Conservation (phyloP, 2,113 vertebrate genomes). For the Hystrix brachyura region DNA sequence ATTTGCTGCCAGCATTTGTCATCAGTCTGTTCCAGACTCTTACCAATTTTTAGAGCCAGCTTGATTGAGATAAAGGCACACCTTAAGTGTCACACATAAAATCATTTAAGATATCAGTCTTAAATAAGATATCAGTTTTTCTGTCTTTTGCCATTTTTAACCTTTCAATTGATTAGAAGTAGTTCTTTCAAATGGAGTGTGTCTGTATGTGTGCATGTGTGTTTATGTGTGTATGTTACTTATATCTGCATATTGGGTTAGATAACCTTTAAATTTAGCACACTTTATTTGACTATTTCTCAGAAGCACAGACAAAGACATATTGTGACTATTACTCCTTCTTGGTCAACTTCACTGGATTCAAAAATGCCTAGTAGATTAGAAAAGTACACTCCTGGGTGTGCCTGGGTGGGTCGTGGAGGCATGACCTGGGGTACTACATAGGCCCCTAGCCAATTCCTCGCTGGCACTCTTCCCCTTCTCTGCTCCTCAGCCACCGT, state of each 20-base stretch:
- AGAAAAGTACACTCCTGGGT: background rate
- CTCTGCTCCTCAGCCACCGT: background rate
- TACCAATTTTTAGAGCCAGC: conserved; percentile 12
- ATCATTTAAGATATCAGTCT: background rate
- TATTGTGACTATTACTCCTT: background rate
- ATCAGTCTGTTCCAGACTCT: background rate
- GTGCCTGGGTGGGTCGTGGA: background rate
- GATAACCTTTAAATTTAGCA: conserved; percentile 31
- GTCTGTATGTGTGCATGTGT: background rate
- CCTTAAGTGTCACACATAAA: background rate
- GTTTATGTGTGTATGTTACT: background rate
- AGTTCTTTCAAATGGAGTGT: conserved; percentile 20
- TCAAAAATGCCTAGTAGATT: background rate
- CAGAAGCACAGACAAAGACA: background rate
- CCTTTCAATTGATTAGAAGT: background rate
- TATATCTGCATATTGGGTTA: background rate
- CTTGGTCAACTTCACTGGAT: background rate
- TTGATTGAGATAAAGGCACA: background rate
- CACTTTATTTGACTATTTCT: conserved; percentile 20
- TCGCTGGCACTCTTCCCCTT: background rate
- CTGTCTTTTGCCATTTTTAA: background rate
- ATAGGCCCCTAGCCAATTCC: background rate
- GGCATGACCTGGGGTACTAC: background rate
- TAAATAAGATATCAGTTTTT: background rate
- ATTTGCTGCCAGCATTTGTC: conserved; percentile 23